Percentiles rank a stretch among this genome's conserved stretches.
Evolutionary conservation across 2,888 invertebrate species (phyloP).

Genomic region (Allygus modestus): DNA sequence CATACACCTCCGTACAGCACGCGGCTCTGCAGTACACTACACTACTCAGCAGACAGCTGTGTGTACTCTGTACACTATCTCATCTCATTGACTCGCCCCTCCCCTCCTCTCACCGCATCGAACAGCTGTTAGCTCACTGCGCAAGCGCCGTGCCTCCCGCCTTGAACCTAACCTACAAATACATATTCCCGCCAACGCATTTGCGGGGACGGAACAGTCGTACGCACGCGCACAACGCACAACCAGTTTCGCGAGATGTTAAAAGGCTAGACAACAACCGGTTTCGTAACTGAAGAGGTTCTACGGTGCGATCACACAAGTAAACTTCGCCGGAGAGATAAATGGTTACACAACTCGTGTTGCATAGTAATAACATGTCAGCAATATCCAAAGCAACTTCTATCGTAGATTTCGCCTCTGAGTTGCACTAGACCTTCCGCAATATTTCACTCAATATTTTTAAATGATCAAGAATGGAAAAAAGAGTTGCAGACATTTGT

Average conservation of each 20-base stretch:
- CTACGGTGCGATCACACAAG: too few relatives aligned
- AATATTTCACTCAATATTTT: too few relatives aligned
- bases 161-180: constrained; percentile 19
- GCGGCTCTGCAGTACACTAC: constrained; percentile 5
- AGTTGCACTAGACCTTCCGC: too few relatives aligned
- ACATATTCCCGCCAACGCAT: not conserved
- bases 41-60: not conserved
- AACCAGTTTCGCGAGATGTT: not conserved
- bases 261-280: not conserved
- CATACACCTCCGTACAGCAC: constrained; percentile 37
- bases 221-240: not conserved
- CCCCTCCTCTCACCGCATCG: not conserved
- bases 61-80: not conserved
- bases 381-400: too few relatives aligned
- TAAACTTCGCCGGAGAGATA: too few relatives aligned
- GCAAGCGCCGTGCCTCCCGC: not conserved
- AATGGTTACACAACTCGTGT: too few relatives aligned
- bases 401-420: too few relatives aligned
- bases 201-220: not conserved
- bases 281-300: too few relatives aligned
- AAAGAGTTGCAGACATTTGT: too few relatives aligned
- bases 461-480: too few relatives aligned
- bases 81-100: constrained; percentile 23
- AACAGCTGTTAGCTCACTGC: constrained; percentile 12
- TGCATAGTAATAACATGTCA: too few relatives aligned